Evolutionary conservation across 2,888 invertebrate species (phyloP), one percentile per base, ranked within the genome.

Genomic region (Antheraea assamensis): DNA sequence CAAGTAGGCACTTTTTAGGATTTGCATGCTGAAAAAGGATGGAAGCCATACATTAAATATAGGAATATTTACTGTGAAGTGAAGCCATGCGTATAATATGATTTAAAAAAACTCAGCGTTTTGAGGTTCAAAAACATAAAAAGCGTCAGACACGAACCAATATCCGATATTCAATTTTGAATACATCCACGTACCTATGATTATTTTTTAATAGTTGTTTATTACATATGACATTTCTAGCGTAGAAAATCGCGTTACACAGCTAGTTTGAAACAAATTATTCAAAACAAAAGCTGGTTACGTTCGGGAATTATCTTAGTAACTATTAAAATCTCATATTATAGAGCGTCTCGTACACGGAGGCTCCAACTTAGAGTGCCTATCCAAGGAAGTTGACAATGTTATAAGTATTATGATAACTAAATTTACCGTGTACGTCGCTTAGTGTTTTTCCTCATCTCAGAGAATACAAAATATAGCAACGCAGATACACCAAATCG

Each of bases 341-440:
- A 76, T 79, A 68, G 10, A 13, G n/a, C 52, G 55, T 52, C 24
- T n/a, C 55, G 24, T 66, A 72, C 42, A 70, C 66, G 35, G 35
- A 73, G 72, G 49, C 72, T 73, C 55, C 35, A 76, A 75, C 49
- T 73, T 72, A 75, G 76, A 80, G 80, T 81, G 78, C 78, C 80
- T 83, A 79, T 80, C 79, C 76, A 76, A 76, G 73, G 72, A 80
- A 83, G 80, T 85, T 85, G 78, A 75, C 81, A 78, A 82, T 85
- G 81, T 82, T 83, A 82, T 79, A 78, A 80, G 82, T 81, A 81
- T 83, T 81, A 83, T 79, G 80, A 80, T 83, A 82, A 85, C 78
- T 79, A 82, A 81, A 82, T 84, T 84, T 83, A 74, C 79, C 72
- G 73, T 78, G 81, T 76, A 82, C 81, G 83, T 80, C 77, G 78